These are phyloP conservation scores for Sandelia bainsii DNA, from an alignment of 2,797 vertebrate genomes.

Conservation along the genomic window DNA sequence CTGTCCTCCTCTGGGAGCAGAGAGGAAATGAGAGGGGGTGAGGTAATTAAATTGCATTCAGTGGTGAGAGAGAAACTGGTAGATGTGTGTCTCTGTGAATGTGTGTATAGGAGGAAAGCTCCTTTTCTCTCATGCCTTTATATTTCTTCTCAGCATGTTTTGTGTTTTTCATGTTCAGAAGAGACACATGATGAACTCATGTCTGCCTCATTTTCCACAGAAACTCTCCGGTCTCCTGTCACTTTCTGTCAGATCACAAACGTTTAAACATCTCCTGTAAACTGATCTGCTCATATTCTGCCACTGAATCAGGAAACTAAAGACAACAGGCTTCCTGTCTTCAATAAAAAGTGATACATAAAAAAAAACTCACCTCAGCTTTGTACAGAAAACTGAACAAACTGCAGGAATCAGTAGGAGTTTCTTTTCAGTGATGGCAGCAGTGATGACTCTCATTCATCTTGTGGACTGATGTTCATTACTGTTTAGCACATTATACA, in stretches of 20 bases:
- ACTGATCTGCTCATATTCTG: not conserved
- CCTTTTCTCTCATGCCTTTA: not conserved
- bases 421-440: no score
- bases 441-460: no score
- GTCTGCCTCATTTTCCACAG: not conserved
- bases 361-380: no score
- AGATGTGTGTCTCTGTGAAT: constrained; percentile 3
- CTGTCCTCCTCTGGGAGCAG: constrained; percentile 47
- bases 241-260: not conserved
- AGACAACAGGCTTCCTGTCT: no score
- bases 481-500: no score
- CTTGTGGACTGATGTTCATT: no score
- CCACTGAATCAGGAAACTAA: not conserved
- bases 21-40: constrained; percentile 48
- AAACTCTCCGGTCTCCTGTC: not conserved
- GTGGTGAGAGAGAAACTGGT: constrained; percentile 17
- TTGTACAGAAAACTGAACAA: no score
- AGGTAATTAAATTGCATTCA: constrained; percentile 67
- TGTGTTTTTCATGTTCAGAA: not conserved
- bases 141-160: not conserved
- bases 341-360: no score
- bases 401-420: no score
- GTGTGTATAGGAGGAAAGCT: not conserved
- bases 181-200: not conserved
- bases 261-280: not conserved